phyloP scores from a whole-genome alignment of 2,888 invertebrate species.

The Phasia obesa region DNA sequence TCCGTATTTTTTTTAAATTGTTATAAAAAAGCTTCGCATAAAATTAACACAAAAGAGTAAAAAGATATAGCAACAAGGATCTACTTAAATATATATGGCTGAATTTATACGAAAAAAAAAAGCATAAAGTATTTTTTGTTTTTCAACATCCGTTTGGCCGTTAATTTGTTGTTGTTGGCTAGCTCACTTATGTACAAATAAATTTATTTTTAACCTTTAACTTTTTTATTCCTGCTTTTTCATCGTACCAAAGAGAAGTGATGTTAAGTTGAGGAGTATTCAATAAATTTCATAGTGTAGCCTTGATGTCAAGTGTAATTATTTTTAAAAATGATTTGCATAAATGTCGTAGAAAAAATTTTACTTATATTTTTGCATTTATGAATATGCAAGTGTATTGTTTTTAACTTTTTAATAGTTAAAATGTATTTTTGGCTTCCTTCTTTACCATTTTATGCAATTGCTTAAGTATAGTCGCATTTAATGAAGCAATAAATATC shows the following conservation, averaged over 20 bases:
- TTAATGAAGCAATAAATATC: conserved; percentile 66
- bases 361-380: conserved; percentile 5
- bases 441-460: conserved; percentile 31
- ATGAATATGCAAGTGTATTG: conserved; percentile 25
- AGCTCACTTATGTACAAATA: conserved; percentile 15
- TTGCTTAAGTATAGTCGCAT: conserved; percentile 46
- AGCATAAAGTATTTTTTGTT: conserved; percentile 50
- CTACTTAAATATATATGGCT: conserved; percentile 41
- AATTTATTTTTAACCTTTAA: conserved; percentile 29
- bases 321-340: conserved; percentile 66
- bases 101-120: conserved; percentile 50
- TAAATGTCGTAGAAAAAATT: conserved; percentile 54
- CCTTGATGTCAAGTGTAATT: conserved; percentile 69
- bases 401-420: conserved; percentile 24
- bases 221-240: conserved; percentile 10
- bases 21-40: neutral
- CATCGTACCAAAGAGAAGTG: neutral
- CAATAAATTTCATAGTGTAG: conserved; percentile 47
- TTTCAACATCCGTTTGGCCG: conserved; percentile 30
- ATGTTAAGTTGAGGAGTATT: conserved; percentile 30
- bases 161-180: conserved; percentile 31
- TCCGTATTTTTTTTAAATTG: conserved; percentile 8
- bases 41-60: conserved; percentile 38
- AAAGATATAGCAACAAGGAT: conserved; percentile 20
- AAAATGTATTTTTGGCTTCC: conserved; percentile 2